Evolutionary conservation across 2,113 vertebrate species (phyloP).

Genomic region (Tenrec ecaudatus): DNA sequence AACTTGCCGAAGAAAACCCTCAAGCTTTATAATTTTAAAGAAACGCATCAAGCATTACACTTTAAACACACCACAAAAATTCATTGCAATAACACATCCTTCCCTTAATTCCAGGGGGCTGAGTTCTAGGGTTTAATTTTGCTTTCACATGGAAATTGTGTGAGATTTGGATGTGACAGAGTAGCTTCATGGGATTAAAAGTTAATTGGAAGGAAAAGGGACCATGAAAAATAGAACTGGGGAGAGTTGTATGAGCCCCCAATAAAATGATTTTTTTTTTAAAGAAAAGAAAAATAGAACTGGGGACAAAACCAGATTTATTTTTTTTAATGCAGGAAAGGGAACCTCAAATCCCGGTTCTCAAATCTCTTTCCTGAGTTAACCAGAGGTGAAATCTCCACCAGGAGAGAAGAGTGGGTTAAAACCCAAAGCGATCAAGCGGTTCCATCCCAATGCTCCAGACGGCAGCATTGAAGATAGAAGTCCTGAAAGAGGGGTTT

Average conservation of each 20-base stretch:
- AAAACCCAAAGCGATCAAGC: neutral
- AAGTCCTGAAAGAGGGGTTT: neutral
- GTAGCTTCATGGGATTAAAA: slow-evolving; percentile 49
- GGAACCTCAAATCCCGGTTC: neutral
- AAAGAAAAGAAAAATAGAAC: neutral
- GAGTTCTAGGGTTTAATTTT: slow-evolving; percentile 41
- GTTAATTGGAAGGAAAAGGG: slow-evolving; percentile 3
- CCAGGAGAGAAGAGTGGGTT: neutral
- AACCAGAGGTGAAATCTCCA: neutral
- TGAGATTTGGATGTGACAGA: slow-evolving; percentile 16
- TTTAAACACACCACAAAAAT: slow-evolving; percentile 24
- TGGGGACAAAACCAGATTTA: neutral
- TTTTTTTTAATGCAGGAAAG: neutral
- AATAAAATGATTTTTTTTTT: too few species aligned
- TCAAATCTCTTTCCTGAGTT: neutral
- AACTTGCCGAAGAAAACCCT: slow-evolving; percentile 18
- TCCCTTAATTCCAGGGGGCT: slow-evolving; percentile 26
- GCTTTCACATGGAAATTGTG: slow-evolving; percentile 34
- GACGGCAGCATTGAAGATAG: neutral
- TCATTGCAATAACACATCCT: neutral
- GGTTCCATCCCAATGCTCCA: neutral
- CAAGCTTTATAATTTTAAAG: slow-evolving; percentile 43
- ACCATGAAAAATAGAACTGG: slow-evolving; percentile 32
- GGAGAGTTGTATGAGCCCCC: too few species aligned
- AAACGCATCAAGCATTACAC: slow-evolving; percentile 56